phyloP scores from a whole-genome alignment of 2,888 invertebrate species.

The Oligia strigilis region DNA sequence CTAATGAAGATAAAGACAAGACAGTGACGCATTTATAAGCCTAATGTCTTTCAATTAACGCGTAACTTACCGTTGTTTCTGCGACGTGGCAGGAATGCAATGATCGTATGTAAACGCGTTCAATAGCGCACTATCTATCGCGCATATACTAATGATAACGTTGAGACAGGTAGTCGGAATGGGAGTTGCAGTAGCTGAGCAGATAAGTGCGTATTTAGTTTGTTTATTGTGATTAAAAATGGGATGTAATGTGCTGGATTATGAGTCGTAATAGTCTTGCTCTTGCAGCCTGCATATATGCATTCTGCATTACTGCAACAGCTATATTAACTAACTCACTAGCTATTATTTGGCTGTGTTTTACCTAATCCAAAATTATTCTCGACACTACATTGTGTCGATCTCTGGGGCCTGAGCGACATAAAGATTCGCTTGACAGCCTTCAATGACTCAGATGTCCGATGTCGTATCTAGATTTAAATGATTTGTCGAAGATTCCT shows the following conservation, averaged over 20 bases:
- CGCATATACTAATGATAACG: conserved; percentile 63
- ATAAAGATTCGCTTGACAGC: background rate
- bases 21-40: conserved; percentile 60
- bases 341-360: background rate
- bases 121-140: conserved; percentile 50
- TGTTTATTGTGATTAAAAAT: conserved; percentile 27
- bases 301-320: background rate
- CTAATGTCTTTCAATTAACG: conserved; percentile 79
- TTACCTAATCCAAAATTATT: background rate
- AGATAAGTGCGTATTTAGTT: conserved; percentile 21
- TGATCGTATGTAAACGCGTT: conserved; percentile 64
- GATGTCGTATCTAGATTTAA: background rate
- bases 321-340: background rate
- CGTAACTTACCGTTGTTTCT: conserved; percentile 66
- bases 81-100: conserved; percentile 57
- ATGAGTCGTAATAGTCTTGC: background rate
- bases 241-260: conserved; percentile 2
- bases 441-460: background rate
- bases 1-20: conserved; percentile 65
- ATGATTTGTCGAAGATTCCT: background rate
- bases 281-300: no score
- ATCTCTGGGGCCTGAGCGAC: background rate
- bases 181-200: conserved; percentile 3
- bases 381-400: background rate
- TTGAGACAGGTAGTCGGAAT: conserved; percentile 6